Evolutionary conservation across 2,888 invertebrate species (phyloP).

Genomic region (Aspidiotus rigidus): DNA sequence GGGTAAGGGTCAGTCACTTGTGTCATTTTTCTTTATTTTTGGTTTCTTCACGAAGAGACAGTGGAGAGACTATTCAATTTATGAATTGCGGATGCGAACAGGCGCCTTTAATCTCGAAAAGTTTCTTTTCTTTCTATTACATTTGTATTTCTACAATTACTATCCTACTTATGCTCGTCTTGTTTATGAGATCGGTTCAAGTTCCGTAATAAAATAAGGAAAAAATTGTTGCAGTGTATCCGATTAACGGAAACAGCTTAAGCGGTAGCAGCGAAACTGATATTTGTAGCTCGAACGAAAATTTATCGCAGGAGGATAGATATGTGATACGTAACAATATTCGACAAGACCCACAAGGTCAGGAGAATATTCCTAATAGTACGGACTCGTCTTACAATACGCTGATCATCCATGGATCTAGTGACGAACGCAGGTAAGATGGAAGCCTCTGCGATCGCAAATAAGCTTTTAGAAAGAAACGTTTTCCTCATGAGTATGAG

Average conservation of each 20-base stretch:
- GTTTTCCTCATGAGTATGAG: too few species aligned
- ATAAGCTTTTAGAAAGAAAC: too few species aligned
- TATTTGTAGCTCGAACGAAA: constrained; percentile 82
- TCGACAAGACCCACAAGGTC: constrained; percentile 84
- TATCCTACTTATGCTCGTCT: neutral
- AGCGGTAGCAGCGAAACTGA: constrained; percentile 77
- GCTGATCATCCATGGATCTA: constrained; percentile 67
- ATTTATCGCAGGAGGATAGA: constrained; percentile 73
- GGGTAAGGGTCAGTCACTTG: constrained; percentile 29
- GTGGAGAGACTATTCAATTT: constrained; percentile 19
- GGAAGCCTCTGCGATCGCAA: too few species aligned
- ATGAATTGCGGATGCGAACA: constrained; percentile 3
- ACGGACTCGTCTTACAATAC: constrained; percentile 68
- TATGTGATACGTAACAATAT: constrained; percentile 72
- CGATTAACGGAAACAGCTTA: constrained; percentile 47
- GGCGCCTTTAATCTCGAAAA: too few species aligned
- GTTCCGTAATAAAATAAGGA: neutral
- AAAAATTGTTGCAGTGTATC: constrained; percentile 8
- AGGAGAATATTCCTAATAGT: constrained; percentile 54
- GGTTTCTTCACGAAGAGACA: constrained; percentile 15
- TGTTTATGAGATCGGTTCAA: neutral
- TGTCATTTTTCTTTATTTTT: constrained; percentile 17
- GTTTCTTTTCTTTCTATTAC: too few species aligned
- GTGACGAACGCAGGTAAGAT: constrained; percentile 58
- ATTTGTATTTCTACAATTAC: too few species aligned